A percentile compares a stretch with the other conserved stretches of the same genome.
phyloP scores from a whole-genome alignment of 1,140 invertebrate species.

The Gerris buenoi region DNA sequence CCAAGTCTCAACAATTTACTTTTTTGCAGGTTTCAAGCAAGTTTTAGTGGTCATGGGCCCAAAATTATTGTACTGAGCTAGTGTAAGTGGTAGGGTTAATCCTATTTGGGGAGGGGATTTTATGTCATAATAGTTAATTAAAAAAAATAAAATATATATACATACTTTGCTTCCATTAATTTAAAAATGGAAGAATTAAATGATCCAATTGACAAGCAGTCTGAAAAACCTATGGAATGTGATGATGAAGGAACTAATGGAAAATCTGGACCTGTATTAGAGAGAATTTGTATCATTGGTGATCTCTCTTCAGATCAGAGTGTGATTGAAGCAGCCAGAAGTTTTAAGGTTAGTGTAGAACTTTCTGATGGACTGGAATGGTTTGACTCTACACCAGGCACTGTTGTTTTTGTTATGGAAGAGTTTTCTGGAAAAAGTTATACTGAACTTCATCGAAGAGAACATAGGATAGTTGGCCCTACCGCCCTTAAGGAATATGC shows the following conservation, averaged over 20 bases:
- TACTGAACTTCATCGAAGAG: conserved; percentile 15
- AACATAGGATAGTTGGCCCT: conserved; percentile 23
- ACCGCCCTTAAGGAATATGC: conserved; percentile 59
- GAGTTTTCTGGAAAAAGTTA: conserved; percentile 19
- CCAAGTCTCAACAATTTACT: too few species aligned
- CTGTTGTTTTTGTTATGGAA: conserved; percentile 18
- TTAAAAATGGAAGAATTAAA: neutral
- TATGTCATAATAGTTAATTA: too few species aligned
- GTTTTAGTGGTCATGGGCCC: too few species aligned
- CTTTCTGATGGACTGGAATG: conserved; percentile 18
- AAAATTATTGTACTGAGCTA: neutral
- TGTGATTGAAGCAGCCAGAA: conserved; percentile 12
- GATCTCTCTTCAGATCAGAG: conserved; percentile 9
- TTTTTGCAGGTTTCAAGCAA: neutral
- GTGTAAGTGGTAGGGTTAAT: neutral
- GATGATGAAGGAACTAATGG: neutral
- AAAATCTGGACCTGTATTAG: neutral
- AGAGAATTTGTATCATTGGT: conserved; percentile 15
- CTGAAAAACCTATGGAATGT: neutral
- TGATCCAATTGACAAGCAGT: neutral
- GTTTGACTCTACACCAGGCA: neutral
- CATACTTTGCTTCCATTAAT: too few species aligned
- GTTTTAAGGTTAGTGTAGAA: conserved; percentile 18
- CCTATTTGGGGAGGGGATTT: too few species aligned
- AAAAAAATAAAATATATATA: too few species aligned